Base-by-base conservation (phyloP, 1,140 invertebrate genomes). In the Ceratina australensis region DNA sequence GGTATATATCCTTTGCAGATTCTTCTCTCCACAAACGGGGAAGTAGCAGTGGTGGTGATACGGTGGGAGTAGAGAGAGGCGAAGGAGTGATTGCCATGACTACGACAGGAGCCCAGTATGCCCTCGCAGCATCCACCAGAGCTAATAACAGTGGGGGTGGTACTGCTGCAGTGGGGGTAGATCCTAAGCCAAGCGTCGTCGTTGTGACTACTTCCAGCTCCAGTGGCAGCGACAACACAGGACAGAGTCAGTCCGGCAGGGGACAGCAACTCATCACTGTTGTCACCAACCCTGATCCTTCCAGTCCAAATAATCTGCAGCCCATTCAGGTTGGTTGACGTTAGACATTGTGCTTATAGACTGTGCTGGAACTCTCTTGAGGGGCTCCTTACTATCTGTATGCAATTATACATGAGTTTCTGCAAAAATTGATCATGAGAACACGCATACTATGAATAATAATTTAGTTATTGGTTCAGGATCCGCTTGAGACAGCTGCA, bases 101-200 rank as follows among this genome's bases (percentile, higher is more conserved):
- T 92, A 92, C 91, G 78, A 92, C 91, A 68, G 91, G 91, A 91
- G 91, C 90, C 82, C 91, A 92, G 86, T 92, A 92, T 84, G 87
- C 91, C 87, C 90, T 92, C 64, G 88, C 90, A 91, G 89, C 91
- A 88, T 92, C 91, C 80, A 88, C 89, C 83, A 90, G 90, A 73
- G 84, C 89, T 86, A 88, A 81, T 59, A 90, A 89, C 89, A 87
- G 87, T 88, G 90, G 91, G 84, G 89, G 88, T 86, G 86, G 83
- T 73, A 86, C 87, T 15, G 67, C 87, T 28, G 63, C 89, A 69
- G 91, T 91, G 86, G 91, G 90, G 88, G 90, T 91, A 56, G 91
- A 92, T 57, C 79, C 79, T 79, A 92, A 92, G 83, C 87, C 90
- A 64, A 92, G 85, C 76, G 87, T 92, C 66, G 91, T 92, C 78